A percentile compares a stretch with the other conserved stretches of the same genome.
phyloP scores from a whole-genome alignment of 2,888 invertebrate species.

The Aphodius sticticus region DNA sequence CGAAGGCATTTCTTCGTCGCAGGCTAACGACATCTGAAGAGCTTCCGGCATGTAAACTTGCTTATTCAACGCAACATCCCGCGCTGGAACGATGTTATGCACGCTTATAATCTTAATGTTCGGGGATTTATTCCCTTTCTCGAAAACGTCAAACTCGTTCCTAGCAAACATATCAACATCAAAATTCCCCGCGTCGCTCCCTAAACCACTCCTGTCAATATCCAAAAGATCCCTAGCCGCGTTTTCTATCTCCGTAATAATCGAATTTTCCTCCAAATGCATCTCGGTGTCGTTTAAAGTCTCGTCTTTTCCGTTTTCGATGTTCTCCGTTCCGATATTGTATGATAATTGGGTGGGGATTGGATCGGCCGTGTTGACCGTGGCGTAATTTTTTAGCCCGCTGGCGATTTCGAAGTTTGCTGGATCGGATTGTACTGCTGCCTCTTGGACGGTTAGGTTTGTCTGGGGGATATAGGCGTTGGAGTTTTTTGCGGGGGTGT shows the following conservation, averaged over 20 bases:
- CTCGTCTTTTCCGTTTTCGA: conserved; percentile 56
- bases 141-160: conserved; percentile 13
- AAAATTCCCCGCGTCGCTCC: conserved; percentile 43
- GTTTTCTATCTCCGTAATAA: conserved; percentile 59
- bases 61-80: conserved; percentile 48
- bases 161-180: conserved; percentile 45
- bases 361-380: conserved; percentile 59
- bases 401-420: conserved; percentile 56
- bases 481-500: conserved; percentile 6
- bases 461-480: neutral
- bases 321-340: conserved; percentile 58
- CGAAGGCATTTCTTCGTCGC: conserved; percentile 77
- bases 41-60: conserved; percentile 65
- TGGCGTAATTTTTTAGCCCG: conserved; percentile 58
- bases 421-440: conserved; percentile 53
- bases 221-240: conserved; percentile 56
- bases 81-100: conserved; percentile 42
- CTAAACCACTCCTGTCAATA: conserved; percentile 45
- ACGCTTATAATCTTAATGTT: conserved; percentile 50
- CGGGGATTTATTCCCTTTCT: conserved; percentile 36
- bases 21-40: conserved; percentile 75
- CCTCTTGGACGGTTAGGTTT: conserved; percentile 43
- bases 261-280: conserved; percentile 56
- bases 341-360: conserved; percentile 57
- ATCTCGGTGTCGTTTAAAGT: conserved; percentile 55